Base-by-base conservation (phyloP, 2,113 vertebrate genomes). In the Balaeniceps rex region DNA sequence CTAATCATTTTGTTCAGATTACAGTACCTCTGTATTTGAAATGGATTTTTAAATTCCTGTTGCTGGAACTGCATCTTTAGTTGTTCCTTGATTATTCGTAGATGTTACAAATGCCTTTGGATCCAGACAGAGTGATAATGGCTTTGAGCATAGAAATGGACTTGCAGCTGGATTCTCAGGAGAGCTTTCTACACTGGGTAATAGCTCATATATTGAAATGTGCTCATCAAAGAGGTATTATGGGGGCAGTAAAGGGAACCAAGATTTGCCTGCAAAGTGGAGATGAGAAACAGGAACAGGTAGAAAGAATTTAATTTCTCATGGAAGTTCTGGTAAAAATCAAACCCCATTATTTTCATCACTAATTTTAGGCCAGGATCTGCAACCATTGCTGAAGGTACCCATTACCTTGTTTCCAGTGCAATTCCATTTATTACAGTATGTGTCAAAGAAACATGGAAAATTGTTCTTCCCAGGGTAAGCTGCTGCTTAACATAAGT, bases 1-100 rank as follows among this genome's bases (percentile, higher is more conserved):
- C 61, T 94, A 97, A 97, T 97, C 42, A 88, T 97, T 97, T 97
- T 95, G 47, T 75, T 96, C 76, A 87, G 69, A 95, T 97, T 97
- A 93, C 69, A 77, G 94, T 85, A 71, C 75, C 79, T 96, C 89
- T 90, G 68, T 94, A 64, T 94, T 96, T 78, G 82, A 97, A 98
- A 97, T 95, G 57, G 88, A 74, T 93, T 97, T 97, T 97, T 90
- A 95, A 92, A 93, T 96, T 92, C 86, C 93, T 91, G 0, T 75
- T 63, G 81, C 89, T 93, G 75, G 42, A 93, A 63, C 33, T 84
- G 46, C 83, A 69, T 89, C 63, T 93, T 96, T 61, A 85, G 47
- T 40, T 92, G 65, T 74, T 92, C 33, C 46, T 87, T 93, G 83
- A 96, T 97, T 91, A 68, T 94, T 96, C 97, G 60, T 51, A 96